A percentile compares a stretch with the other conserved stretches of the same genome.
Conservation (phyloP, 1,140 invertebrate genomes). For the Monomorium pharaonis region DNA sequence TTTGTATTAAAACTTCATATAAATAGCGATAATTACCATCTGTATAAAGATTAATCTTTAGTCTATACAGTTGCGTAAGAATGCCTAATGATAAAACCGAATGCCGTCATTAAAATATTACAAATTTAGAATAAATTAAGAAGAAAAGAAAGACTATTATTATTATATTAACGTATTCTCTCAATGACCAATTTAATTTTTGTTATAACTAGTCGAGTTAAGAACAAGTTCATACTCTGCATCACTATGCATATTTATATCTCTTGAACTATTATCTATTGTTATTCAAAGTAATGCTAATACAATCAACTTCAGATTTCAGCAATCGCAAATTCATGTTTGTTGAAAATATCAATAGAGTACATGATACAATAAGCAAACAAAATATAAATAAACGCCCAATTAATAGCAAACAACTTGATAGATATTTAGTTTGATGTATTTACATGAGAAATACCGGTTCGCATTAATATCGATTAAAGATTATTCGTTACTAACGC, state of each 20-base stretch:
- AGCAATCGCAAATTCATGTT: neutral
- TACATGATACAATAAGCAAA: neutral
- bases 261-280: neutral
- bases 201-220: neutral
- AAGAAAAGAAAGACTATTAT: neutral
- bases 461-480: constrained; percentile 12
- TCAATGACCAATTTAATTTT: neutral
- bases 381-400: neutral
- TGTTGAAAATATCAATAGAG: constrained; percentile 9
- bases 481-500: neutral
- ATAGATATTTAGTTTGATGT: neutral
- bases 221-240: neutral
- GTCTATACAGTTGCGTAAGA: neutral
- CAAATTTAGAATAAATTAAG: constrained; percentile 8
- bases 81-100: neutral
- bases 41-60: constrained; percentile 54
- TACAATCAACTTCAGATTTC: neutral
- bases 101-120: neutral
- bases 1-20: constrained; percentile 2
- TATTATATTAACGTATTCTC: neutral
- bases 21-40: constrained; percentile 39
- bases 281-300: constrained; percentile 4
- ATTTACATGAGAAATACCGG: neutral
- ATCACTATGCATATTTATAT: neutral
- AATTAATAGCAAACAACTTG: neutral